These are phyloP conservation scores for Anoplophora glabripennis DNA, from an alignment of 1,140 invertebrate genomes.

Conservation along the genomic window DNA sequence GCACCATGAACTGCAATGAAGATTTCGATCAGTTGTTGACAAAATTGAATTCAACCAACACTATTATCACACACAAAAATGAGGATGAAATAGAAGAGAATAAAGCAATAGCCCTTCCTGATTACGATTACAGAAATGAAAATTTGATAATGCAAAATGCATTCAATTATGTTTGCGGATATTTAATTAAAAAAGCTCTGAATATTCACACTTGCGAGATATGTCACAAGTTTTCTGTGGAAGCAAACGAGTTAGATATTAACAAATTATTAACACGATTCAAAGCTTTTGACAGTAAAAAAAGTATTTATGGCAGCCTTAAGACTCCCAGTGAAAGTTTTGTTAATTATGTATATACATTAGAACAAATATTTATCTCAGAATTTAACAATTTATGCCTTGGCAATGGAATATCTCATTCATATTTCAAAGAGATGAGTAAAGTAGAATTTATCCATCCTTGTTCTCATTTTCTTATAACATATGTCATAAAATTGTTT, in stretches of 20 bases:
- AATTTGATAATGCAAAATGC: slow-evolving; percentile 4
- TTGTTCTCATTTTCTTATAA: too few relatives aligned
- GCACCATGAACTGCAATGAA: slow-evolving; percentile 8
- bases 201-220: slow-evolving; percentile 2
- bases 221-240: slow-evolving; percentile 2
- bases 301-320: neutral
- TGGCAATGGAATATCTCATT: too few relatives aligned
- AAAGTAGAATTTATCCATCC: too few relatives aligned
- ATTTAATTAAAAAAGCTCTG: slow-evolving; percentile 16
- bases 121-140: slow-evolving; percentile 14
- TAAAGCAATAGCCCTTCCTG: slow-evolving; percentile 4
- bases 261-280: neutral
- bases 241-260: slow-evolving; percentile 2
- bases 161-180: slow-evolving; percentile 19
- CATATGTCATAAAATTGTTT: too few relatives aligned
- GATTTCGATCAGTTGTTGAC: slow-evolving; percentile 5
- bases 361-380: too few relatives aligned
- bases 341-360: too few relatives aligned
- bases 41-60: neutral
- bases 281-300: neutral
- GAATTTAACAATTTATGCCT: too few relatives aligned
- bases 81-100: neutral
- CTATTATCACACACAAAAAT: neutral
- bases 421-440: too few relatives aligned
- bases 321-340: neutral